Percentiles rank a stretch among this genome's conserved stretches.
These are phyloP conservation scores for Hybognathus amarus DNA, from an alignment of 2,797 vertebrate genomes.

Conservation along the genomic window DNA sequence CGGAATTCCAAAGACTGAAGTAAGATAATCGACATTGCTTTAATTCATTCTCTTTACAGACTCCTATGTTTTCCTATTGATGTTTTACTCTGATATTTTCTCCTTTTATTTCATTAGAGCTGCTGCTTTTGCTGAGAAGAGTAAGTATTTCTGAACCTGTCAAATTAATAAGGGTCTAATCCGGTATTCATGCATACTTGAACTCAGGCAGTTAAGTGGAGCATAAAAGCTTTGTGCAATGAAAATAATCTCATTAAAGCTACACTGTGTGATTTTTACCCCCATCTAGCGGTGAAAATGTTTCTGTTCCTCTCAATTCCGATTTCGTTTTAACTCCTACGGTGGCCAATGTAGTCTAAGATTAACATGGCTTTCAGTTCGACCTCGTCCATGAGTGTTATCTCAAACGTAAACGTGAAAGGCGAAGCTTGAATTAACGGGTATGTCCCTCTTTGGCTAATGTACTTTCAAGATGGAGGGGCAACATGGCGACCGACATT, in stretches of 20 bases:
- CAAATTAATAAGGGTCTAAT: slow-evolving; percentile 21
- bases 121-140: slow-evolving; percentile 96
- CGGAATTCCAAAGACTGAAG: slow-evolving; percentile 95
- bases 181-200: not conserved
- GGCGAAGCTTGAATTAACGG: too few relatives aligned
- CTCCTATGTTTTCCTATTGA: not conserved
- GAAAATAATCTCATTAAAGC: slow-evolving; percentile 28
- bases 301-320: too few relatives aligned
- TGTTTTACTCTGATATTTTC: not conserved
- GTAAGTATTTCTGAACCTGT: slow-evolving; percentile 80
- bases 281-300: too few relatives aligned
- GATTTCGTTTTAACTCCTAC: too few relatives aligned
- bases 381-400: too few relatives aligned
- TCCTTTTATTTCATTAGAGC: slow-evolving; percentile 79
- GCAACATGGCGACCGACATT: too few relatives aligned
- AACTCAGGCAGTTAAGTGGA: not conserved
- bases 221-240: not conserved
- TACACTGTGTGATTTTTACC: too few relatives aligned
- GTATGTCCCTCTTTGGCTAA: too few relatives aligned
- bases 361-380: too few relatives aligned
- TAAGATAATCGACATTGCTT: slow-evolving; percentile 70
- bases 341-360: too few relatives aligned
- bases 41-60: not conserved
- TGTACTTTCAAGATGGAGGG: too few relatives aligned
- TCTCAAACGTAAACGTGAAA: too few relatives aligned